Conservation (phyloP, 2,113 vertebrate genomes). For the Paedocypris sp. region DNA sequence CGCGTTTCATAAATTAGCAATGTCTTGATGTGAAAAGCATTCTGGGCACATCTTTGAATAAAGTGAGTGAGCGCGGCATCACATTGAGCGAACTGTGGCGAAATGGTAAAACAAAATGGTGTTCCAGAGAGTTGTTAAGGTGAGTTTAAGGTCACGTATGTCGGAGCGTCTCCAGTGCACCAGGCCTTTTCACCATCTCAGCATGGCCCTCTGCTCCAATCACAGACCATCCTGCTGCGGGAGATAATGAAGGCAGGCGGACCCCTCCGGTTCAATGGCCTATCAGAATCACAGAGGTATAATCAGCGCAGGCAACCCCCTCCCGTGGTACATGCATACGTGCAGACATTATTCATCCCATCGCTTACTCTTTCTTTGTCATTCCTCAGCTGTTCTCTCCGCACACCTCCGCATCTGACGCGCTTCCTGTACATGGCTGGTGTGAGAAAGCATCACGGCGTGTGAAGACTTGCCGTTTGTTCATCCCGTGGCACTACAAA, state of each 20-base stretch:
- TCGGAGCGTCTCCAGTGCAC: not conserved
- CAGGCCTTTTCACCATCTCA: not conserved
- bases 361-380: slow-evolving; percentile 10
- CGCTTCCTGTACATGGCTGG: slow-evolving; percentile 2
- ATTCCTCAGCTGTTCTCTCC: slow-evolving; percentile 22
- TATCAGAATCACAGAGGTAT: slow-evolving; percentile 19
- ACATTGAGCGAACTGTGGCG: no score
- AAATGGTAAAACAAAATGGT: no score
- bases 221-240: slow-evolving; percentile 12
- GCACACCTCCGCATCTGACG: not conserved
- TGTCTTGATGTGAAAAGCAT: no score
- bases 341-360: slow-evolving; percentile 28
- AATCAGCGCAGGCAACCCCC: slow-evolving; percentile 25
- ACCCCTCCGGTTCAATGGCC: slow-evolving; percentile 13
- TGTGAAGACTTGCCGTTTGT: not conserved
- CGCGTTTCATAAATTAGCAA: no score
- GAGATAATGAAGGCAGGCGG: slow-evolving; percentile 30
- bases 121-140: slow-evolving; percentile 4
- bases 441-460: not conserved
- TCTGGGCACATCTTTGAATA: no score
- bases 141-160: not conserved
- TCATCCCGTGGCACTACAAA: not conserved
- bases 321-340: not conserved
- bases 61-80: no score
- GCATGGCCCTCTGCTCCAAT: slow-evolving; percentile 6